phyloP scores from a whole-genome alignment of 2,888 invertebrate genomes.

The Sarcophaga subvicina region DNA sequence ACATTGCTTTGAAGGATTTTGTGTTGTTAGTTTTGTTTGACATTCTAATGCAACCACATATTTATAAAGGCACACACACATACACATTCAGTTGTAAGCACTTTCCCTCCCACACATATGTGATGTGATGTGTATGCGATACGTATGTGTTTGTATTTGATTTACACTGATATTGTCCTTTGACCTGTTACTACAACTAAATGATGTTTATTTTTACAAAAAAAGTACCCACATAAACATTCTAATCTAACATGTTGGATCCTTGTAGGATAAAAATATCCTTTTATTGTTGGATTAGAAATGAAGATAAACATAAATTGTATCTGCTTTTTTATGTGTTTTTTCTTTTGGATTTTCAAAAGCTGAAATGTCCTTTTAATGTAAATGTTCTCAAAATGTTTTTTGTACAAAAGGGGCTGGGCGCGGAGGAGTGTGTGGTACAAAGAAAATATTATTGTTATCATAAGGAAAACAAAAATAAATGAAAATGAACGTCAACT shows the following conservation, averaged over 20 bases:
- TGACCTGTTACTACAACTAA: conserved; percentile 38
- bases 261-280: conserved; percentile 63
- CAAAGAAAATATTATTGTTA: conserved; percentile 48
- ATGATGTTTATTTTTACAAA: conserved; percentile 59
- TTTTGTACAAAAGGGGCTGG: too few relatives aligned
- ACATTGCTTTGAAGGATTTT: not conserved
- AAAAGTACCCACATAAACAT: conserved; percentile 61
- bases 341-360: conserved; percentile 22
- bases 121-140: not conserved
- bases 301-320: conserved; percentile 61
- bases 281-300: conserved; percentile 64
- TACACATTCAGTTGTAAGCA: too few relatives aligned
- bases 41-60: not conserved
- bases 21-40: not conserved
- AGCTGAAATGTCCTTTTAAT: conserved; percentile 55
- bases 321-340: not conserved
- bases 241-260: conserved; percentile 58
- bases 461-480: not conserved
- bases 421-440: not conserved
- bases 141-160: conserved; percentile 4
- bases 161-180: conserved; percentile 40
- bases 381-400: conserved; percentile 49
- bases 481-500: not conserved
- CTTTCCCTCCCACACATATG: not conserved
- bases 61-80: not conserved